These are phyloP conservation scores for Myrmophylax atrothorax DNA, from an alignment of 2,113 vertebrate species.

Conservation along the genomic window DNA sequence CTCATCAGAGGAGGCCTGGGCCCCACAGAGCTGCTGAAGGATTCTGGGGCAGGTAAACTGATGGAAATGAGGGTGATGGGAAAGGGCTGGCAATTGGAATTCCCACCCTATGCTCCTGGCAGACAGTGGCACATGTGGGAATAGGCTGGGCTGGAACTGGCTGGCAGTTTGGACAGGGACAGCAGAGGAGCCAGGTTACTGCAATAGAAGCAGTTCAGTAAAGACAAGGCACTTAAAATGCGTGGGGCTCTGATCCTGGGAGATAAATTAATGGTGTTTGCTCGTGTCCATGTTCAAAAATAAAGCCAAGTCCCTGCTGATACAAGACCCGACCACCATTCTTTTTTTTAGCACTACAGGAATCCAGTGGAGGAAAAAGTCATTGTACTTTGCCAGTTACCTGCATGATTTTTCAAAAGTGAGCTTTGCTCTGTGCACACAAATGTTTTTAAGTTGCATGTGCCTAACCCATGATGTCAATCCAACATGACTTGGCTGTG, in stretches of 20 bases:
- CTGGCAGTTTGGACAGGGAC: neutral
- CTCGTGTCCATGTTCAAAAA: neutral
- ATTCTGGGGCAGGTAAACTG: neutral
- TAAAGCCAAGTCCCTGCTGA: neutral
- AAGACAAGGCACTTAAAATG: neutral
- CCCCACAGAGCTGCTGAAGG: no score
- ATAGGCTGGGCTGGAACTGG: no score
- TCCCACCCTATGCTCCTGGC: rapidly evolving
- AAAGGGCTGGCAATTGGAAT: neutral
- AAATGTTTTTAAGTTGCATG: neutral
- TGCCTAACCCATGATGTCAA: neutral
- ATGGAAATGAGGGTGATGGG: neutral
- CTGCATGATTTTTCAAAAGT: neutral
- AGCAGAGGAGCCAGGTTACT: neutral
- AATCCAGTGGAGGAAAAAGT: neutral
- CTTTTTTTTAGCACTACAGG: neutral
- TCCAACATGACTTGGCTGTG: no score
- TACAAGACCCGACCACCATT: no score
- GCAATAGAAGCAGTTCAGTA: neutral
- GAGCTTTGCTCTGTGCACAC: neutral
- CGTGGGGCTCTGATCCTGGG: neutral
- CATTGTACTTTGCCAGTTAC: neutral
- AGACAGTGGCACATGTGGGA: rapidly evolving
- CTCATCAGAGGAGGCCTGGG: neutral
- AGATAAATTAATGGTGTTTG: neutral